Percentiles rank a stretch among this genome's conserved stretches.
These are phyloP conservation scores for Notiomystis cincta DNA, from an alignment of 2,113 vertebrate genomes.

Conservation along the genomic window DNA sequence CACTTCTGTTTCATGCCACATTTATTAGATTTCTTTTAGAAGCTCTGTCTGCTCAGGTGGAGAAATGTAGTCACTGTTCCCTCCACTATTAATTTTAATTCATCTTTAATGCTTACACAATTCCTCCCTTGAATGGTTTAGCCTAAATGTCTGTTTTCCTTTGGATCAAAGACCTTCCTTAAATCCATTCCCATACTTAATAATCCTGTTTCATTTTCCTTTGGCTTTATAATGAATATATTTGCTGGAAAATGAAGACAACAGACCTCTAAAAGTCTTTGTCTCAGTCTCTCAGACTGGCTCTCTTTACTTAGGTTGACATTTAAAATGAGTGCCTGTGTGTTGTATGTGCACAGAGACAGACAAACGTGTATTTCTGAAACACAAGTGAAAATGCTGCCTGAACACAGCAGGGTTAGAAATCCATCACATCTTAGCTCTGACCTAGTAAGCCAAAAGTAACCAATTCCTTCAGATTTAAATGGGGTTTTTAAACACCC, in stretches of 20 bases:
- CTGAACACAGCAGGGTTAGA: background rate
- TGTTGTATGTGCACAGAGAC: background rate
- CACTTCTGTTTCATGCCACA: background rate
- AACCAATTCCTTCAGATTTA: background rate
- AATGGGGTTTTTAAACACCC: fast-evolving
- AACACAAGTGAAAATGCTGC: background rate
- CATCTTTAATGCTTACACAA: background rate
- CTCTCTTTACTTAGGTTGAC: background rate
- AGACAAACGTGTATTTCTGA: background rate
- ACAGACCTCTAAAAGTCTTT: background rate
- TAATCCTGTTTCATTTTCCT: background rate
- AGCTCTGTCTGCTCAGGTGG: background rate
- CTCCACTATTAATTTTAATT: background rate
- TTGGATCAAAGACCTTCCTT: background rate
- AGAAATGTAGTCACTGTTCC: background rate
- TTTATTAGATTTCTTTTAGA: background rate
- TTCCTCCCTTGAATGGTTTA: background rate
- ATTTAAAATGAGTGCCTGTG: background rate
- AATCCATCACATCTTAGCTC: background rate
- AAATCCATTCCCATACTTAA: background rate
- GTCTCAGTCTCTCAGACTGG: background rate
- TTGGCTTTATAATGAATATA: background rate
- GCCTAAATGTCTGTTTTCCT: background rate
- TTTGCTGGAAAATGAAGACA: background rate
- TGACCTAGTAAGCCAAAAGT: background rate